These are phyloP conservation scores for Cercopithecus mona DNA, from an alignment of 2,113 vertebrate species.

Conservation along the genomic window DNA sequence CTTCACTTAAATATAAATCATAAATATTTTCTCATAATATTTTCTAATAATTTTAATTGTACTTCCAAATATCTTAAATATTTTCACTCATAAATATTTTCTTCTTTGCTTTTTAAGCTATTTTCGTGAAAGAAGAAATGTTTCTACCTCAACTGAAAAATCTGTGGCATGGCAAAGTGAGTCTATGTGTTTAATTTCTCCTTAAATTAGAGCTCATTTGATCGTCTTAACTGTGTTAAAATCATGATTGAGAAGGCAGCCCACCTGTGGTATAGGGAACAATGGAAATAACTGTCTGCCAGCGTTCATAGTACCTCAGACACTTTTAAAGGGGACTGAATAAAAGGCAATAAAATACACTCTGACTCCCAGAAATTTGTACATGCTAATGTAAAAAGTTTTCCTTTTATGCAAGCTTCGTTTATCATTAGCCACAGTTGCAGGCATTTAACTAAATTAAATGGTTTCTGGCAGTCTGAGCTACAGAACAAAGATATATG, in stretches of 20 bases:
- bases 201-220: neutral
- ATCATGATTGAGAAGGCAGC: neutral
- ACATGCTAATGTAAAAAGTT: neutral
- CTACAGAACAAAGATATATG: slow-evolving; percentile 46
- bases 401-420: neutral
- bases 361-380: neutral
- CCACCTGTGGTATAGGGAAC: neutral
- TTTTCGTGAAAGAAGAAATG: slow-evolving; percentile 81
- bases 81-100: neutral
- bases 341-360: neutral
- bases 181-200: slow-evolving; percentile 32
- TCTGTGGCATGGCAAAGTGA: slow-evolving; percentile 62
- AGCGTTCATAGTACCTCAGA: neutral
- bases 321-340: slow-evolving; percentile 15
- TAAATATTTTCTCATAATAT: neutral
- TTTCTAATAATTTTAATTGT: too few relatives aligned
- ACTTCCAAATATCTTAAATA: too few relatives aligned
- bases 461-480: slow-evolving; percentile 62
- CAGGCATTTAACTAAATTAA: slow-evolving; percentile 58
- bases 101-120: slow-evolving; percentile 82
- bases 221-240: neutral
- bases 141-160: slow-evolving; percentile 71
- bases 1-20: neutral
- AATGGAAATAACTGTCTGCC: neutral
- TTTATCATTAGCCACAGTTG: slow-evolving; percentile 32